Conservation (phyloP, 1,140 invertebrate species). For the Philaenus spumarius region DNA sequence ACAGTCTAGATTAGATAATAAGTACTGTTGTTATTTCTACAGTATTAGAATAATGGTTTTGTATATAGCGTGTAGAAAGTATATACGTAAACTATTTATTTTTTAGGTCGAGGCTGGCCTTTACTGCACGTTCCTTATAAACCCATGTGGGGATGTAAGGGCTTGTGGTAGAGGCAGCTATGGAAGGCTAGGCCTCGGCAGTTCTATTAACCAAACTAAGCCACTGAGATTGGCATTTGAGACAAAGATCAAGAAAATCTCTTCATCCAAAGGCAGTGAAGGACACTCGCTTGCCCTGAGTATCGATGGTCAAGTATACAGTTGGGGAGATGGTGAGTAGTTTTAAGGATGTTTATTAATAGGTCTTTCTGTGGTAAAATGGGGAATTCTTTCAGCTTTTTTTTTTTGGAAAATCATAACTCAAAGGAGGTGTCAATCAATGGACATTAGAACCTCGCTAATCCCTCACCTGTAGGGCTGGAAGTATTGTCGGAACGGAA, state of each 20-base stretch:
- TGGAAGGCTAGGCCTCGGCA: constrained; percentile 48
- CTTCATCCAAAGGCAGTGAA: constrained; percentile 53
- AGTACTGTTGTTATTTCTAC: no score
- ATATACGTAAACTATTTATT: no score
- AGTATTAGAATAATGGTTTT: no score
- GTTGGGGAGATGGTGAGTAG: constrained; percentile 54
- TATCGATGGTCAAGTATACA: constrained; percentile 51
- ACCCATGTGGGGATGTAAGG: constrained; percentile 48
- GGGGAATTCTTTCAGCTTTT: neutral
- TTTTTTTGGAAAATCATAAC: neutral
- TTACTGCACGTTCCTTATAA: constrained; percentile 58
- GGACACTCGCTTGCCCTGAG: constrained; percentile 54
- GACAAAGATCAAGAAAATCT: constrained; percentile 41
- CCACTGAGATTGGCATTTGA: constrained; percentile 46
- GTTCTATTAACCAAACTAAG: constrained; percentile 48
- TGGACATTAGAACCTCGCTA: no score
- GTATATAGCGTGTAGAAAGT: no score
- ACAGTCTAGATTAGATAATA: no score
- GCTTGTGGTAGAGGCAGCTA: constrained; percentile 56
- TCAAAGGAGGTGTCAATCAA: no score
- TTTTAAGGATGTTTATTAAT: no score
- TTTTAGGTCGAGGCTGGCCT: constrained; percentile 56
- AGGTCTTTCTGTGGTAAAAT: no score
- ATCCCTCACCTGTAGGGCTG: no score
- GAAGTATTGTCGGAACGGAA: no score